These are phyloP conservation scores for Lineus longissimus DNA, from an alignment of 1,140 invertebrate genomes.

Conservation along the genomic window DNA sequence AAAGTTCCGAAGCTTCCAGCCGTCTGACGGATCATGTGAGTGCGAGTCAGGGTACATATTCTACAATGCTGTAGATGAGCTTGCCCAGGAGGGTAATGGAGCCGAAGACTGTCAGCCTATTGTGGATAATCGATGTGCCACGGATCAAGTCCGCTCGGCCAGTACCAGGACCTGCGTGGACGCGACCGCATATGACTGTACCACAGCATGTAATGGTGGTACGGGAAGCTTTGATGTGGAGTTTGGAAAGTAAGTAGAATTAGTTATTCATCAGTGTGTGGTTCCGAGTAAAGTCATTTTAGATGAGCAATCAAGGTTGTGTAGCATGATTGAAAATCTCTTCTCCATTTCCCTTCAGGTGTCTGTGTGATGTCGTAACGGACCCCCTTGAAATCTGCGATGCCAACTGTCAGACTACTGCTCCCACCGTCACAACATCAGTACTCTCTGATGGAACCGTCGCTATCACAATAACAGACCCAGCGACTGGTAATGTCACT, in stretches of 20 bases:
- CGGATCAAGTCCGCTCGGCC: slow-evolving; percentile 25
- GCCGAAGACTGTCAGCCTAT: slow-evolving; percentile 41
- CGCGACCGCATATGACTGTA: slow-evolving; percentile 29
- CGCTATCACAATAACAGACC: slow-evolving; percentile 26
- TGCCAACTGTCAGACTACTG: slow-evolving; percentile 24
- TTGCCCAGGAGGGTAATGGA: slow-evolving; percentile 26
- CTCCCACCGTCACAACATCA: slow-evolving; percentile 24
- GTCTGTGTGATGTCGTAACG: slow-evolving; percentile 32
- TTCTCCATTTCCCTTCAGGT: slow-evolving; percentile 26
- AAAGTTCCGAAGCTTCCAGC: slow-evolving; percentile 37
- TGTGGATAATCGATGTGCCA: slow-evolving; percentile 33
- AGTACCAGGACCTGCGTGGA: slow-evolving; percentile 28
- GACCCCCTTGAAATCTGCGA: slow-evolving; percentile 39
- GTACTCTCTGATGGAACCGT: slow-evolving; percentile 30
- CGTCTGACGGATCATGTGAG: slow-evolving; percentile 36
- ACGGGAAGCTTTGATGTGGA: slow-evolving; percentile 22
- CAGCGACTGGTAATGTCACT: slow-evolving; percentile 22
- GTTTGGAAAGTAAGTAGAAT: slow-evolving; percentile 32
- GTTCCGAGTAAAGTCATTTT: too few relatives aligned
- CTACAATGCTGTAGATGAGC: slow-evolving; percentile 38
- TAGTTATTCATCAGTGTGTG: too few relatives aligned
- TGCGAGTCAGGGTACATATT: slow-evolving; percentile 41
- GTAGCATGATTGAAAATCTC: too few relatives aligned
- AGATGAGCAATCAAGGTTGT: too few relatives aligned
- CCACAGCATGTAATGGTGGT: slow-evolving; percentile 19